phyloP scores from a whole-genome alignment of 2,888 invertebrate genomes.

The Charanyca ferruginea region DNA sequence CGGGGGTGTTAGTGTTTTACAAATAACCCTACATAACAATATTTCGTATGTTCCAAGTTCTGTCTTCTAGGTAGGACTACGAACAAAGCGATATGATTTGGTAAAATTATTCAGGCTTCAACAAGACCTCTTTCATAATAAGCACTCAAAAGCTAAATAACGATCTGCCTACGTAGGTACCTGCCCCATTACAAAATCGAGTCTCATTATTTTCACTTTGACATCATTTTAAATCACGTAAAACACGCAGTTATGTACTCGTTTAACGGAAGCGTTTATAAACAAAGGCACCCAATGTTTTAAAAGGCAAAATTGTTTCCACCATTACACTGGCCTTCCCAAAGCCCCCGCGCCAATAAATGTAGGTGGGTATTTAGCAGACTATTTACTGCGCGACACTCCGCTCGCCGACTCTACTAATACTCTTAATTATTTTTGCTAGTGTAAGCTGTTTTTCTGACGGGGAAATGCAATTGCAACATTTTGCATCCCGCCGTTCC shows the following conservation, averaged over 20 bases:
- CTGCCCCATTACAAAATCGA: constrained; percentile 51
- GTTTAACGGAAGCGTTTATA: constrained; percentile 71
- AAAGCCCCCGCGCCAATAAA: constrained; percentile 86
- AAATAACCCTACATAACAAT: too few relatives aligned
- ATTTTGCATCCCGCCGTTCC: constrained; percentile 85
- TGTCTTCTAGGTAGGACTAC: background rate
- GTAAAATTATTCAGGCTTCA: constrained; percentile 10
- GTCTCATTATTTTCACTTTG: constrained; percentile 62
- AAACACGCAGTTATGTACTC: constrained; percentile 61
- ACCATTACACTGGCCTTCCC: constrained; percentile 83
- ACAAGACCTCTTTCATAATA: constrained; percentile 49
- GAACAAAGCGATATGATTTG: background rate
- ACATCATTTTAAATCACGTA: constrained; percentile 62
- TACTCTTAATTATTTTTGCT: constrained; percentile 91
- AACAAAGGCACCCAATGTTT: constrained; percentile 80
- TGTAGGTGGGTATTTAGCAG: constrained; percentile 90
- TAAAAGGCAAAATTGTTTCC: constrained; percentile 88
- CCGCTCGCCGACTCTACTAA: constrained; percentile 87
- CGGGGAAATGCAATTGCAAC: constrained; percentile 88
- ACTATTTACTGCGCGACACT: constrained; percentile 89
- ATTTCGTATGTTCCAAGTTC: background rate
- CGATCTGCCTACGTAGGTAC: constrained; percentile 39
- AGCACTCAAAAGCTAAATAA: constrained; percentile 46
- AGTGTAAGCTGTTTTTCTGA: constrained; percentile 90
- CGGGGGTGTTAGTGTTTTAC: too few relatives aligned